These are phyloP conservation scores for Aphelenchoides bicaudatus DNA, from an alignment of 2,888 invertebrate species.

Conservation along the genomic window DNA sequence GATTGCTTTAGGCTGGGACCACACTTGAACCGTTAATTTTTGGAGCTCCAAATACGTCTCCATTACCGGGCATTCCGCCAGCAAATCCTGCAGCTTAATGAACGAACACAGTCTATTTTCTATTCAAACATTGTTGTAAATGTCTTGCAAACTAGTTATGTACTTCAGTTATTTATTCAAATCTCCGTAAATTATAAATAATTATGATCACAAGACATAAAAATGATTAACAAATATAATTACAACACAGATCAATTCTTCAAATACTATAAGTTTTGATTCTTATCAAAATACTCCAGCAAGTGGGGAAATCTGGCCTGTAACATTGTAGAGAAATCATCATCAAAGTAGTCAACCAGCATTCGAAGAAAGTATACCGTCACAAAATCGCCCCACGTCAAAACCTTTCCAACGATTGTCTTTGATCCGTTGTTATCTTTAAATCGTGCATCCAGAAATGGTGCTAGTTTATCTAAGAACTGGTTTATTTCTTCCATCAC, in stretches of 20 bases:
- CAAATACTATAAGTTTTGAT: constrained; percentile 6
- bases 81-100: neutral
- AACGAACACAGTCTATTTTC: no score
- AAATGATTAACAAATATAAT: no score
- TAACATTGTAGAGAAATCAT: neutral
- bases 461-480: constrained; percentile 11
- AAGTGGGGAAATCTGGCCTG: constrained; percentile 10
- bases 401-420: constrained; percentile 8
- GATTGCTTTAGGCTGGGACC: neutral
- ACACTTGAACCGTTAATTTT: constrained; percentile 8
- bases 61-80: neutral
- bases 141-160: neutral
- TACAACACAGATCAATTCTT: neutral
- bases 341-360: neutral
- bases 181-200: neutral
- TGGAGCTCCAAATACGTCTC: neutral
- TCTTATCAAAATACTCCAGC: constrained; percentile 12
- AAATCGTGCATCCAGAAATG: constrained; percentile 11
- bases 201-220: no score
- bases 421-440: constrained; percentile 5
- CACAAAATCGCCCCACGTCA: constrained; percentile 20
- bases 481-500: constrained; percentile 4
- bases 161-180: neutral
- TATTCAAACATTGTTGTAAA: neutral
- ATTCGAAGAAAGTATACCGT: constrained; percentile 11